A percentile compares a stretch with the other conserved stretches of the same genome.
Evolutionary conservation across 2,888 invertebrate species (phyloP).

Genomic region (Philonicus albiceps): DNA sequence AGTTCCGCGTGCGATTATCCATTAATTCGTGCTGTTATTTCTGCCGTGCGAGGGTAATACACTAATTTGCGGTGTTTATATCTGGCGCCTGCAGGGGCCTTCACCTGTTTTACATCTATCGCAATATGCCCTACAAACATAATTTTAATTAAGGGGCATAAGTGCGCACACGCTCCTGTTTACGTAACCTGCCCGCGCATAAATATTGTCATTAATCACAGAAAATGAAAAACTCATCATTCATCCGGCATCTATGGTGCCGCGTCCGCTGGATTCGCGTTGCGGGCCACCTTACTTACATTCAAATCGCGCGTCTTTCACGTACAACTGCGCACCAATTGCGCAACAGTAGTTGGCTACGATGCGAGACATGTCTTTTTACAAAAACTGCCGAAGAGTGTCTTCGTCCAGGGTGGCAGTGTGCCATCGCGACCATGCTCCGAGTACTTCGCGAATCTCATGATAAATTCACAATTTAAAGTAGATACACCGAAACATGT

Average conservation of each 20-base stretch:
- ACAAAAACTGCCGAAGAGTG: background rate
- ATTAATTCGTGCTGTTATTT: background rate
- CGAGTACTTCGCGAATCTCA: background rate
- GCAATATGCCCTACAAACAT: background rate
- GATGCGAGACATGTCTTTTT: background rate
- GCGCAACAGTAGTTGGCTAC: background rate
- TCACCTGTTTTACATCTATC: background rate
- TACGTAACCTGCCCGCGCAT: background rate
- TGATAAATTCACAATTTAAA: background rate
- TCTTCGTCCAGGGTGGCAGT: background rate
- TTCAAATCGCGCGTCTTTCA: background rate
- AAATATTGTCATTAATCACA: background rate
- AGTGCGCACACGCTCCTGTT: background rate
- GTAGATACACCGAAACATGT: background rate
- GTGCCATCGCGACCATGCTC: background rate
- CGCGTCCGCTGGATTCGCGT: background rate
- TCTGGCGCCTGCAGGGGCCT: background rate
- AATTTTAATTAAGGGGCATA: background rate
- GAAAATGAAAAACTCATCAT: background rate
- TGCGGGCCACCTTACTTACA: background rate
- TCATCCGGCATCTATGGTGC: background rate
- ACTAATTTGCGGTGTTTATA: background rate
- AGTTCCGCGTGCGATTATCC: background rate
- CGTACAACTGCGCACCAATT: background rate
- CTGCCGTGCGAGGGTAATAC: background rate